phyloP scores from a whole-genome alignment of 2,113 vertebrate genomes.

The Naja naja region DNA sequence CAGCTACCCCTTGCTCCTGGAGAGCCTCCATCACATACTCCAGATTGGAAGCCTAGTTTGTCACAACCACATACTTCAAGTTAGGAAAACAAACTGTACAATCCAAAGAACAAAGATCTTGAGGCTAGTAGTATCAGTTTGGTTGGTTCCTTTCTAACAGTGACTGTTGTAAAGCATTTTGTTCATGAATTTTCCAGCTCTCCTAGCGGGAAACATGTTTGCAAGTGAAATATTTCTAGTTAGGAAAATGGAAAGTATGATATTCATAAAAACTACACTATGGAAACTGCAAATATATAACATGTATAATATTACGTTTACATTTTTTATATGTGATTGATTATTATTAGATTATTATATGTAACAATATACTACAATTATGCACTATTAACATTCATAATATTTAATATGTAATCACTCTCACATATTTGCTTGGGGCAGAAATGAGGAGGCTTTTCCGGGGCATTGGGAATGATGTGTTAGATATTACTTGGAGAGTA shows the following conservation, averaged over 20 bases:
- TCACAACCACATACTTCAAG: not conserved
- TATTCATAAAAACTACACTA: not conserved
- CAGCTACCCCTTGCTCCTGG: constrained; percentile 44
- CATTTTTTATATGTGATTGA: not conserved
- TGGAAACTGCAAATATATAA: not conserved
- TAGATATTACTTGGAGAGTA: not conserved
- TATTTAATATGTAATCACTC: not conserved
- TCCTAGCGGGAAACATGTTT: not conserved
- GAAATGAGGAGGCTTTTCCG: not conserved
- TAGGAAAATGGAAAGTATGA: not conserved
- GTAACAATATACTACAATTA: not conserved
- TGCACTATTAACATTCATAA: not conserved
- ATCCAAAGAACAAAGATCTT: not conserved
- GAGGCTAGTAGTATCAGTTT: not conserved
- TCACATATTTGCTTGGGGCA: not conserved
- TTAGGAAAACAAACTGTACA: not conserved
- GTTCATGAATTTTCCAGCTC: not conserved
- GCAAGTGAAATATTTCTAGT: not conserved
- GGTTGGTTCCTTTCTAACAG: not conserved
- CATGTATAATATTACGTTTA: not conserved
- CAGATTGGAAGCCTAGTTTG: constrained; percentile 62
- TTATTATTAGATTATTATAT: not conserved
- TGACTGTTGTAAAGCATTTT: not conserved
- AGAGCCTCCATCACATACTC: constrained; percentile 61
- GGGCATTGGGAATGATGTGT: not conserved